Evolutionary conservation across 2,888 invertebrate species (phyloP).

Genomic region (Lepetodrilus schrolli): DNA sequence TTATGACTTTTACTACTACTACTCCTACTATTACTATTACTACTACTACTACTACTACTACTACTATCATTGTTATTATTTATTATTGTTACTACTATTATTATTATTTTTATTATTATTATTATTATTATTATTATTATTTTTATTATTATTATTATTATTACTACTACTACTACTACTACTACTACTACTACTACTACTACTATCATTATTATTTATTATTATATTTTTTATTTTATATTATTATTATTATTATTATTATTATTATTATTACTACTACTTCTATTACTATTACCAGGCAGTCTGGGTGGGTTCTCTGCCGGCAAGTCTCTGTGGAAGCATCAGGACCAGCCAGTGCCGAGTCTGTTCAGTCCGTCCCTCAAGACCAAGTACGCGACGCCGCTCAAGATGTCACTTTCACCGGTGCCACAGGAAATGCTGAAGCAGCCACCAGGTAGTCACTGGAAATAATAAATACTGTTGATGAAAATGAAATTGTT

Average conservation of each 20-base stretch:
- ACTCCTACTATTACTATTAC: too few relatives aligned
- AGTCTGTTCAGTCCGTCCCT: slow-evolving; percentile 55
- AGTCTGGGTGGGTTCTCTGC: slow-evolving; percentile 21
- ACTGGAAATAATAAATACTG: too few relatives aligned
- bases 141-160: too few relatives aligned
- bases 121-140: too few relatives aligned
- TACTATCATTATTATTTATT: neutral
- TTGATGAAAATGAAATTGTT: too few relatives aligned
- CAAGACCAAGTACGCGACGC: slow-evolving; percentile 54
- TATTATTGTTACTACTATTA: too few relatives aligned
- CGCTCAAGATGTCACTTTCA: slow-evolving; percentile 49
- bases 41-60: too few relatives aligned
- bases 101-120: too few relatives aligned
- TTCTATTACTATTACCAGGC: neutral
- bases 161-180: too few relatives aligned
- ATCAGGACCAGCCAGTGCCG: slow-evolving; percentile 42
- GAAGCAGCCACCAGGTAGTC: slow-evolving; percentile 34
- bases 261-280: neutral
- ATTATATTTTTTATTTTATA: neutral
- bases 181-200: too few relatives aligned
- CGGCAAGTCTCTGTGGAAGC: slow-evolving; percentile 20
- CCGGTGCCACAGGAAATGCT: slow-evolving; percentile 43
- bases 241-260: neutral
- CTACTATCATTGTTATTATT: too few relatives aligned
- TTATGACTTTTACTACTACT: too few relatives aligned